Evolutionary conservation across 2,888 invertebrate genomes (phyloP), one percentile per base, ranked within the genome.

Genomic region (Lathronympha strigana): DNA sequence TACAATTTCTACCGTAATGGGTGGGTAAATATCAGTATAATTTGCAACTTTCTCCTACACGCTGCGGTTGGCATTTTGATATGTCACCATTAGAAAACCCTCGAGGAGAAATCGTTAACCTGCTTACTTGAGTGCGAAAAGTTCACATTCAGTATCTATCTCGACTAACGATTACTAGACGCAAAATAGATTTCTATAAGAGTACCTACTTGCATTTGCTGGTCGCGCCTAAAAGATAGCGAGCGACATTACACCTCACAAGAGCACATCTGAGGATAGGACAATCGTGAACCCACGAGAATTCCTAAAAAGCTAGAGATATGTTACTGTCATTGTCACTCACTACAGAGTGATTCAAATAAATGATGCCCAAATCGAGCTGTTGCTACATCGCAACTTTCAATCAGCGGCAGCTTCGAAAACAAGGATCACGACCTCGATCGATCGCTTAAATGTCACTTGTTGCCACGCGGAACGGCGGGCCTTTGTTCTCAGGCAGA

Each of bases 401-500:
- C 61, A 67, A 67, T 67, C 63, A 50, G 61, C 64, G 73, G 76
- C 75, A 77, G 76, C 76, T 79, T 74, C 77, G 76, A 79, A 78
- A 74, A 75, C 76, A 78, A 73, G 74, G 77, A 83, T 78, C 80
- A 79, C 73, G 88, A 86, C 87, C 88, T 89, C 88, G 82, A 84
- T 86, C 83, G 83, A 83, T 85, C 83, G 84, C 74, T 84, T 87
- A 88, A 90, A 90, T 90, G 88, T 88, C 90, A 90, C 85, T 88
- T 81, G 88, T 88, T 86, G 81, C 86, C 79, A 87, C 76, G 84
- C 88, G 89, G 90, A 90, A 90, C 68, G 73, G 72, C 76, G 79
- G 78, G 80, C 83, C 85, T 86, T 88, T 87, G 86, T 86, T 84
- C 85, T 76, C 78, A 66, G 75, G 74, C 76, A 83, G 78, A 81